phyloP scores from a whole-genome alignment of 2,888 invertebrate genomes.

The Anticlea derivata region DNA sequence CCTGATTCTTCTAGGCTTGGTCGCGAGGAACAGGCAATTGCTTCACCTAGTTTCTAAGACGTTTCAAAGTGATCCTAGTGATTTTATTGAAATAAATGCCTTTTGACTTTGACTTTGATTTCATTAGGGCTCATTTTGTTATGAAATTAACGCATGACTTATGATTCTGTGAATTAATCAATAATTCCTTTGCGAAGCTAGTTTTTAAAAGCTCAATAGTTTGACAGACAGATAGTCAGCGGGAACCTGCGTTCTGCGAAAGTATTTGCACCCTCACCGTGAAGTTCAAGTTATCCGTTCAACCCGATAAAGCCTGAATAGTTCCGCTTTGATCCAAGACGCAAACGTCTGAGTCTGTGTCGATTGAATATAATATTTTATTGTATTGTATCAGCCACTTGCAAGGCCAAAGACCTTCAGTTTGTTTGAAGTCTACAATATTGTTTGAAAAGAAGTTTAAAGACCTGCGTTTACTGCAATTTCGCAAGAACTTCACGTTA shows the following conservation, averaged over 20 bases:
- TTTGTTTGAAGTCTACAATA: conserved; percentile 9
- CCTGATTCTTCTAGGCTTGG: no score
- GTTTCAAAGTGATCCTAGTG: no score
- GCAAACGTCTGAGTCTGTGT: conserved; percentile 16
- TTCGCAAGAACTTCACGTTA: no score
- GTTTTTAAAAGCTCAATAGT: no score
- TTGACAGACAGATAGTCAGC: not conserved
- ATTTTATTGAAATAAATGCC: no score
- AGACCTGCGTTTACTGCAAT: not conserved
- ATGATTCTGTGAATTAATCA: no score
- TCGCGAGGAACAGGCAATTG: no score
- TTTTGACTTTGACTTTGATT: no score
- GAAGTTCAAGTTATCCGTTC: conserved; percentile 6
- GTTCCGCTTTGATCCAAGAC: conserved; percentile 20
- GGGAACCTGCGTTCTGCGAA: not conserved
- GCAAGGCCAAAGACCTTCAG: conserved; percentile 2
- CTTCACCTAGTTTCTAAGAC: no score
- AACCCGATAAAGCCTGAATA: conserved; percentile 12
- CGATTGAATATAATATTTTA: conserved; percentile 16
- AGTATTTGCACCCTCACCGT: conserved; percentile 1
- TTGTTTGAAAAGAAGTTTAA: not conserved
- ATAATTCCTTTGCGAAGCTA: no score
- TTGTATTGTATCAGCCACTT: conserved; percentile 2
- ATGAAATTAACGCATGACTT: no score
- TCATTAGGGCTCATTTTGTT: no score